A percentile compares a stretch with the other conserved stretches of the same genome.
Evolutionary conservation across 2,797 vertebrate species (phyloP).

Genomic region (Netta rufina): DNA sequence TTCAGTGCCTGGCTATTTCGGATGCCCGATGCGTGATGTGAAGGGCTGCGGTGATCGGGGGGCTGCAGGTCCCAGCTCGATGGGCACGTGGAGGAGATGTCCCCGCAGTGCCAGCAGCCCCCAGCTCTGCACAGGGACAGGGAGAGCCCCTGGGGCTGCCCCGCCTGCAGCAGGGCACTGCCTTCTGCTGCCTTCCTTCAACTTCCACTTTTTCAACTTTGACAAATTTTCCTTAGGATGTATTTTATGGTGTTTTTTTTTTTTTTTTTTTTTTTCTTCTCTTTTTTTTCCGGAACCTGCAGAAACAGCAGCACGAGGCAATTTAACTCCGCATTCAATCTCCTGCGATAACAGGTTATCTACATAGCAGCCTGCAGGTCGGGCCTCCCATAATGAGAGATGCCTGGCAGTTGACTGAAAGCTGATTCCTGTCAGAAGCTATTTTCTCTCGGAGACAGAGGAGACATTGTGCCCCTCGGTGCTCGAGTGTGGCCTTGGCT

Average conservation of each 20-base stretch:
- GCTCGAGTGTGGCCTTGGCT: conserved; percentile 80
- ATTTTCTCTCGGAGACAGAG: conserved; percentile 82
- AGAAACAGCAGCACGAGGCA: background rate
- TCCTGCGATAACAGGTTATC: conserved; percentile 72
- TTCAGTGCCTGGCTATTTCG: background rate
- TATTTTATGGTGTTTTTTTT: background rate
- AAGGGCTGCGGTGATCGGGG: background rate
- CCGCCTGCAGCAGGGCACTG: background rate
- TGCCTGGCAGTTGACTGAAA: conserved; percentile 83
- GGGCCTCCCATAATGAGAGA: conserved; percentile 77
- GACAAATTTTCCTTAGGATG: background rate
- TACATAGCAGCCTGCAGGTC: conserved; percentile 65
- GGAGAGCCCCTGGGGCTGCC: too few species aligned
- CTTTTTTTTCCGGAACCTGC: background rate
- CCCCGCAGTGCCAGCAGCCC: background rate
- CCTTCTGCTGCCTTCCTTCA: background rate
- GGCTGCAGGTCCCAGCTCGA: background rate
- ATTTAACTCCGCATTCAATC: conserved; percentile 57
- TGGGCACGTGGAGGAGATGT: accelerated
- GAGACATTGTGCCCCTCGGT: conserved; percentile 80
- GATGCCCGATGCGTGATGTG: accelerated
- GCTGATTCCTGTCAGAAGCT: conserved; percentile 84
- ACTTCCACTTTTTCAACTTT: background rate
- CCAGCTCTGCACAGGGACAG: too few species aligned
- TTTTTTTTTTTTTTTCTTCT: too few species aligned